Base-by-base conservation (phyloP, 1,140 invertebrate species). In the Notospermus geniculatus region DNA sequence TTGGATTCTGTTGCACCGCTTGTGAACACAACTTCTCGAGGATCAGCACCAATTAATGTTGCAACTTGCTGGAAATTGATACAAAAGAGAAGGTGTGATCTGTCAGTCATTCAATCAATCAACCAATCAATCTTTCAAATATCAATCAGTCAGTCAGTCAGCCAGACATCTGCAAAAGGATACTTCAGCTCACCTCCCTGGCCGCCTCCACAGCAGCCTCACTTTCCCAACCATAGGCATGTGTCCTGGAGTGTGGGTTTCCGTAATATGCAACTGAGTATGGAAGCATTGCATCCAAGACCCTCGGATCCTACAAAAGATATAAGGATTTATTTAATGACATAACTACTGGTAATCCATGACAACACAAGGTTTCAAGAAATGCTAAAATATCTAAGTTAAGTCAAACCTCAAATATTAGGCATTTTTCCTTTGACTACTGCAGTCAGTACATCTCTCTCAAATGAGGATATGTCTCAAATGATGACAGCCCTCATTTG, bases 1-100 rank as follows among this genome's bases (percentile, higher is more conserved):
- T 99, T 99, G 1, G 92, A 96, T 82, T 99, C 97, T 46, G 97
- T 99, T 13, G 97, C 97, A 67, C 97, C 97, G 56, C 95, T 98
- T 13, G 97, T 99, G 74, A 99, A 99, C 65, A 99, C 87, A 63
- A 99, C 95, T 86, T 99, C 97, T 80, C 95, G 95, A 54, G 93
- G 88, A 80, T 99, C 95, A n/a, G 96, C 96, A 36, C 90, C 89
- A 78, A 99, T 98, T 29, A 99, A 78, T 66, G 86, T 83, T 2
- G 97, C 96, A 19, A 98, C 86, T 88, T 97, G 90, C 86, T 92
- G 69, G 7, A 74, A 68, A 45, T 32, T 59, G n/a, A 29, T 53
- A 23, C n/a, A 15, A 58, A 7, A 15, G 32, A 36, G 15, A 36
- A 7, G 5, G 32, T 36, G 46, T 27, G 30, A 23, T 7, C 11